phyloP scores from a whole-genome alignment of 2,888 invertebrate genomes.

The Leucophenga montana region DNA sequence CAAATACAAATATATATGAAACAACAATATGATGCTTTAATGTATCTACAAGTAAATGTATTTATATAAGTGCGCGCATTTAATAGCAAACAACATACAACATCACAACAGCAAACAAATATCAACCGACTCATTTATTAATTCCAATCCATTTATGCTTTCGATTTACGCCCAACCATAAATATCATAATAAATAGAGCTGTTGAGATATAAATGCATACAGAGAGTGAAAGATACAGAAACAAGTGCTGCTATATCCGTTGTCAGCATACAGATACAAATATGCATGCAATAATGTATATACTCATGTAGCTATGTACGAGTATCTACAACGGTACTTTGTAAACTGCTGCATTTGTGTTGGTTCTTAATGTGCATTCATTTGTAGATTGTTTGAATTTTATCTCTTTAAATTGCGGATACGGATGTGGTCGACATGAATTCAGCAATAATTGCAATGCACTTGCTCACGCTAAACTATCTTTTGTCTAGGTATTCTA shows the following conservation, averaged over 20 bases:
- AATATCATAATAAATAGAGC: constrained; percentile 63
- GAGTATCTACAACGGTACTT: neutral
- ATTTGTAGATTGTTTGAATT: constrained; percentile 31
- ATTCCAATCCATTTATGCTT: constrained; percentile 69
- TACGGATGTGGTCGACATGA: constrained; percentile 36
- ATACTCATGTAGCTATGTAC: neutral
- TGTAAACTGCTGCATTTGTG: constrained; percentile 3
- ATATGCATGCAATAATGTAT: neutral
- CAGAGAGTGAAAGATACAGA: constrained; percentile 1
- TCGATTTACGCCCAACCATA: constrained; percentile 65
- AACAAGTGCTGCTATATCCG: neutral
- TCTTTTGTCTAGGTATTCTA: too few species aligned
- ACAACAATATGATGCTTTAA: constrained; percentile 3
- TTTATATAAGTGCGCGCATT: constrained; percentile 36
- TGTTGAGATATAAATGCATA: constrained; percentile 39
- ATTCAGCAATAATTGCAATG: constrained; percentile 35
- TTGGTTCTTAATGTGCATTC: constrained; percentile 11
- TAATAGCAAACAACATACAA: constrained; percentile 17
- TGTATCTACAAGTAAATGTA: constrained; percentile 25
- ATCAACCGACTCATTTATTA: constrained; percentile 62
- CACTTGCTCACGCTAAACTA: neutral
- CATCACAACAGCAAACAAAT: constrained; percentile 26
- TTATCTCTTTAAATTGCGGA: constrained; percentile 35
- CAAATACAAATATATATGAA: neutral
- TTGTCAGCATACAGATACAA: neutral